Evolutionary conservation across 2,113 vertebrate species (phyloP).

Genomic region (Pitta sordida): DNA sequence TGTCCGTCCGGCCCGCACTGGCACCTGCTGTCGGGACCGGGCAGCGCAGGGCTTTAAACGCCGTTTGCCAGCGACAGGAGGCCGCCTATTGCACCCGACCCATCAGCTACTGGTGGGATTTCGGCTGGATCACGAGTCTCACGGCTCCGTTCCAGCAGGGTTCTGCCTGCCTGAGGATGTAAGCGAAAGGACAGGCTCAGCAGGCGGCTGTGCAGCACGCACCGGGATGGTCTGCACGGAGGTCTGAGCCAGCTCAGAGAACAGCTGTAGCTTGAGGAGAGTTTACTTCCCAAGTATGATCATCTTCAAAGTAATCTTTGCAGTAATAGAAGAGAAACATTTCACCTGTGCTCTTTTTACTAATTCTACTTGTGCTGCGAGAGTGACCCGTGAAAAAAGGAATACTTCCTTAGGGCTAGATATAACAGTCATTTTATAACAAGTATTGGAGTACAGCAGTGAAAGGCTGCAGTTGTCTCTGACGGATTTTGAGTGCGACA

Average conservation of each 20-base stretch:
- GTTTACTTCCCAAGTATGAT: neutral
- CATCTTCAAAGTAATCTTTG: neutral
- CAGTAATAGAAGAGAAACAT: neutral
- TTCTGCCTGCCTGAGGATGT: neutral
- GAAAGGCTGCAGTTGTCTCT: neutral
- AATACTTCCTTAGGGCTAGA: neutral
- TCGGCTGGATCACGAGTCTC: neutral
- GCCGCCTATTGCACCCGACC: rapidly evolving
- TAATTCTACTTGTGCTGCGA: neutral
- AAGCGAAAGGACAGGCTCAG: neutral
- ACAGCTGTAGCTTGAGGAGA: neutral
- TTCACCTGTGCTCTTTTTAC: neutral
- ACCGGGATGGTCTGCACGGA: rapidly evolving
- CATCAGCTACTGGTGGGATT: neutral
- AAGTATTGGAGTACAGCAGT: neutral
- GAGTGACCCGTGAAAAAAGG: neutral
- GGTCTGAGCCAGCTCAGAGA: neutral
- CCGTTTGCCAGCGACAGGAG: rapidly evolving
- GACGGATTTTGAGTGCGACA: neutral
- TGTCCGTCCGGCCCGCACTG: neutral
- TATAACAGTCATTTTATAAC: neutral
- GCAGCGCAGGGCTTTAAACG: neutral
- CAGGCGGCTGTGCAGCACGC: neutral
- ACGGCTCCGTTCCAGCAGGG: neutral
- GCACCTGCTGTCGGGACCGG: neutral